Evolutionary conservation across 2,113 vertebrate species (phyloP), one percentile per base, ranked within the genome.

Genomic region (Sceloporus undulatus): DNA sequence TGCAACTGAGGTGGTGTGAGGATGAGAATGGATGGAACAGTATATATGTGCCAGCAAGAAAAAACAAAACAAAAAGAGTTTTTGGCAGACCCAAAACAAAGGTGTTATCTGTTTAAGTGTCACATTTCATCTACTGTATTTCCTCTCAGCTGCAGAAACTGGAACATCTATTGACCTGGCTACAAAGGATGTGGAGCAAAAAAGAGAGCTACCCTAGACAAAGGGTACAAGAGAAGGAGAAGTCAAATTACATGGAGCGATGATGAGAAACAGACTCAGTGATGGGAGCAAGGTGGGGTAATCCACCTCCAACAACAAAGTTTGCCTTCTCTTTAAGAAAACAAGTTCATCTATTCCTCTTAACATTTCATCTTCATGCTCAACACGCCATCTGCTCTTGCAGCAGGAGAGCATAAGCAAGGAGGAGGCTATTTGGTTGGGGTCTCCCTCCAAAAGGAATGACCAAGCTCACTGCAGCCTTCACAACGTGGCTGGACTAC

Each of bases 341-440:
- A n/a, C 59, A 23, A 21, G 34, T 66, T 27, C 73, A 86, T 8
- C 5, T 23, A n/a, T 85, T 13, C 34, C 13, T 34, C 3, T 52
- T 40, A 27, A 85, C 66, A 19, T 2, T 70, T 14, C 59, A 62
- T 62, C 59, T 59, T 59, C 9, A 29, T 42, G 89, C n/a, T 29
- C 16, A n/a, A 56, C 84, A 87, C 52, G 29, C 21, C 40, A 27
- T 56, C 74, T 76, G 1, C 13, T 66, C 79, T 92, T 80, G 48
- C 89, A 79, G n/a, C 59, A 62, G n/a, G 29, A 23, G n/a, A 48
- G 78, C 82, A 79, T 70, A 27, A 52, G 87, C 76, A 5, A 86
- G n/a, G 54, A 5, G 0, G 34, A 48, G 5, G 1, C 1, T 0
- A 0, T 25, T 52, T 65, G 80, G 54, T 82, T 68, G 81, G 29